A percentile compares a stretch with the other conserved stretches of the same genome.
These are phyloP conservation scores for Sphaerophoria taeniata DNA, from an alignment of 2,888 invertebrate species.

Conservation along the genomic window DNA sequence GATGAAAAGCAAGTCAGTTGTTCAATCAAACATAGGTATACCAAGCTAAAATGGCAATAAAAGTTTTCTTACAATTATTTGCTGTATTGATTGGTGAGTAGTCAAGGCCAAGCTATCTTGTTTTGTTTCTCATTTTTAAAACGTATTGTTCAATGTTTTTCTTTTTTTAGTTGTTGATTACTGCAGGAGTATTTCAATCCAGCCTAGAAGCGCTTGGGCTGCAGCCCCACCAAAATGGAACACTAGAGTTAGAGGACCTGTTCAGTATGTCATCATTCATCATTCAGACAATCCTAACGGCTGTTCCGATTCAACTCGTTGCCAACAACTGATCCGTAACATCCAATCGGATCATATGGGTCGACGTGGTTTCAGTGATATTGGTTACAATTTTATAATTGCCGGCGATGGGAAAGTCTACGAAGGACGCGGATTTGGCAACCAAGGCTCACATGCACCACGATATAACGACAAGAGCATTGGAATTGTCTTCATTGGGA, in stretches of 20 bases:
- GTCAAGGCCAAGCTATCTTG: too few species aligned
- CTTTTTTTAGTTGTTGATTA: conserved; percentile 27
- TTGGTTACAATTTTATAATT: conserved; percentile 89
- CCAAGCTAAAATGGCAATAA: too few species aligned
- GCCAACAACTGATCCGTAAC: conserved; percentile 85
- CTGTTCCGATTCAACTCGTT: conserved; percentile 84
- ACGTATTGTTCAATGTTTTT: too few species aligned
- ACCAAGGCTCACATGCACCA: conserved; percentile 88
- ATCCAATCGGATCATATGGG: conserved; percentile 87
- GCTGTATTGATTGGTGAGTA: too few species aligned
- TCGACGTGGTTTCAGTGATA: conserved; percentile 86
- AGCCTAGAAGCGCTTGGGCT: conserved; percentile 84
- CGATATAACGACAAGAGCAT: conserved; percentile 87
- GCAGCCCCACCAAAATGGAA: conserved; percentile 83
- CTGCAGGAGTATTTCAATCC: conserved; percentile 76
- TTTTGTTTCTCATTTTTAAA: too few species aligned
- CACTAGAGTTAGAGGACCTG: conserved; percentile 84
- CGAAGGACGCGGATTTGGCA: conserved; percentile 88
- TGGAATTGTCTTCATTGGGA: conserved; percentile 88
- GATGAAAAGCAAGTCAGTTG: too few species aligned
- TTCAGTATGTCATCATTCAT: conserved; percentile 88
- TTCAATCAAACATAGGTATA: too few species aligned
- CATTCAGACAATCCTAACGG: conserved; percentile 87
- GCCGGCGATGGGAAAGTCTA: conserved; percentile 89
- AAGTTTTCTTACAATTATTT: too few species aligned